Evolutionary conservation across 2,888 invertebrate species (phyloP), one percentile per base, ranked within the genome.

Genomic region (Ametastegia equiseti): DNA sequence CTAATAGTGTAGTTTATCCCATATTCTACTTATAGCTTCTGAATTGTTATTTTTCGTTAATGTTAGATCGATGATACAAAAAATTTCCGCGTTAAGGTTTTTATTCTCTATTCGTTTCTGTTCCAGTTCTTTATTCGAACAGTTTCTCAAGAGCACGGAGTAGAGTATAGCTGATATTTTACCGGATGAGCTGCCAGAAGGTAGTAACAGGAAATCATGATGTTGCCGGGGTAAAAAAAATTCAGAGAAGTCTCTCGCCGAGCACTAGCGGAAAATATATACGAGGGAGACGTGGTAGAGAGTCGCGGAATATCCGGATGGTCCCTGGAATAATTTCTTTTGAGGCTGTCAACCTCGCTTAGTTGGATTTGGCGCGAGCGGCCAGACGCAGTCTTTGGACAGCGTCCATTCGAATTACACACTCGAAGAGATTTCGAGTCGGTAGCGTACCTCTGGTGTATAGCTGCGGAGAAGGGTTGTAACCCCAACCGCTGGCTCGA

Each of bases 321-420:
- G 75, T 54, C 75, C 15, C 33, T 75, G 50, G 50, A 75, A 54
- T 75, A 75, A 75, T 75, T 54, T 75, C 75, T 75, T 50, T 75
- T 54, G 75, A 75, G 50, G 33, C 50, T 33, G 75, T 75, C 75
- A 54, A 75, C 54, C 75, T 75, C 75, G 75, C 54, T 75, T 75
- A 75, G 54, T 54, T 36, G 75, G 75, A 50, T 50, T 50, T 50
- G 75, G 54, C 75, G 80, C 71, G 54, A 80, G 71, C 71, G 71
- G 57, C 27, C 42, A 63, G 71, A 30, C 42, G 69, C 57, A 71
- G 69, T 42, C 54, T 80, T 80, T 71, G 80, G 80, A 80, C 80
- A 80, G 71, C 80, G 80, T 80, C 80, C 80, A 80, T 71, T 71
- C 80, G 80, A 69, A 71, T 80, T 80, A 80, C 80, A 71, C 69